A percentile compares a stretch with the other conserved stretches of the same genome.
These are phyloP conservation scores for Asbolus verrucosus DNA, from an alignment of 1,140 invertebrate species.

Conservation along the genomic window DNA sequence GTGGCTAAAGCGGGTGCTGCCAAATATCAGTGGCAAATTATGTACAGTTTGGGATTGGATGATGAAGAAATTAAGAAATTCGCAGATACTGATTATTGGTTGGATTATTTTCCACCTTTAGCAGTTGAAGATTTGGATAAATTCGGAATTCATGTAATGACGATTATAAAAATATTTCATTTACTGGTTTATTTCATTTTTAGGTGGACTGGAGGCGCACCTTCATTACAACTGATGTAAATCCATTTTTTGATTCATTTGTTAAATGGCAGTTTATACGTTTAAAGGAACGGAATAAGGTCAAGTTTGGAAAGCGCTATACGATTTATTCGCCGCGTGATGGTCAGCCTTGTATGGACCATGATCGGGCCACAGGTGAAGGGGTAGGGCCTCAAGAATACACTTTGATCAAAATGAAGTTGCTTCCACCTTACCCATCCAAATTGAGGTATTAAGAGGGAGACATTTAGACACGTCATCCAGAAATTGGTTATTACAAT, in stretches of 20 bases:
- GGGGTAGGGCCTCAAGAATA: conserved; percentile 99
- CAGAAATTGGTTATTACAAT: not conserved
- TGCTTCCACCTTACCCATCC: conserved; percentile 80
- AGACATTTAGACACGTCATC: not conserved
- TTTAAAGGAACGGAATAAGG: conserved; percentile 89
- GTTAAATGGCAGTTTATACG: conserved; percentile 96
- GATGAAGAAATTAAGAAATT: conserved; percentile 95
- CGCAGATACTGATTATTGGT: conserved; percentile 92
- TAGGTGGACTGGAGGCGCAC: conserved; percentile 97
- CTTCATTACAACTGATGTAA: conserved; percentile 98
- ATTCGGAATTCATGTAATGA: conserved; percentile 93
- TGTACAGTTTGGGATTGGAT: conserved; percentile 90
- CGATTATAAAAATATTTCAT: no score
- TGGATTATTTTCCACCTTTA: conserved; percentile 95
- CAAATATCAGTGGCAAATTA: conserved; percentile 99
- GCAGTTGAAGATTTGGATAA: conserved; percentile 87
- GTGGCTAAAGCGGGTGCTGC: conserved; percentile 88
- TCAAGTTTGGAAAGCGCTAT: conserved; percentile 97
- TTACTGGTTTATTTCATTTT: no score
- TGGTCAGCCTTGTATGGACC: conserved; percentile 99
- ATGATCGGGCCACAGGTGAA: conserved; percentile 95
- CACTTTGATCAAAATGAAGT: conserved; percentile 95
- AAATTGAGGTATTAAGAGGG: conserved; percentile 76
- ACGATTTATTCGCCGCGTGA: conserved; percentile 98
- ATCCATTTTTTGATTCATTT: conserved; percentile 98